A percentile compares a stretch with the other conserved stretches of the same genome.
These are phyloP conservation scores for Protonemura montana DNA, from an alignment of 2,888 invertebrate species.

Conservation along the genomic window DNA sequence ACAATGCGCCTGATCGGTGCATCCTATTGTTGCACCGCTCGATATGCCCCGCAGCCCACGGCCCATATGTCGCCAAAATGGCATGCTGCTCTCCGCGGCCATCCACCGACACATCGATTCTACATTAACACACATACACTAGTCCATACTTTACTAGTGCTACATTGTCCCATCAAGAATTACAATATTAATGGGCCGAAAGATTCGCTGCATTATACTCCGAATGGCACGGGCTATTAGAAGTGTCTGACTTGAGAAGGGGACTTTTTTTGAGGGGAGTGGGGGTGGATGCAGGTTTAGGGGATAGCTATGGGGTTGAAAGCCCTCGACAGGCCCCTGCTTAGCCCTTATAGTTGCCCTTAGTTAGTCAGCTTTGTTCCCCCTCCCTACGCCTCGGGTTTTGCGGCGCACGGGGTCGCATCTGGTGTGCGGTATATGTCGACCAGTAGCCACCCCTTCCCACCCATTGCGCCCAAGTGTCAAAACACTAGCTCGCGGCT, in stretches of 20 bases:
- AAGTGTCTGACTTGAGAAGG: constrained; percentile 34
- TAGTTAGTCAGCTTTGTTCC: constrained; percentile 32
- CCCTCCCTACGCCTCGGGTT: neutral
- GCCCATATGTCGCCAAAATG: neutral
- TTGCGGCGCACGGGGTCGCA: constrained; percentile 18
- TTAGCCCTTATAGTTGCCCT: constrained; percentile 27
- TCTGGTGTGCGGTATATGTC: constrained; percentile 35
- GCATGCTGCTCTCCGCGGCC: neutral
- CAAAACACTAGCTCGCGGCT: constrained; percentile 35
- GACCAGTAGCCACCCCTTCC: neutral
- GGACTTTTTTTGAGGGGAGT: neutral
- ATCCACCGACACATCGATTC: constrained; percentile 46
- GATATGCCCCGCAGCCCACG: neutral
- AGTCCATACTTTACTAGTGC: constrained; percentile 18
- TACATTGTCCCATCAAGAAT: constrained; percentile 44
- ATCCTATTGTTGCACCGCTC: neutral
- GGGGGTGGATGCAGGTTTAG: constrained; percentile 26
- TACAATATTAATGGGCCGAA: constrained; percentile 48
- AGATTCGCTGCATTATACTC: constrained; percentile 39
- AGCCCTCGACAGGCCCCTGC: constrained; percentile 22
- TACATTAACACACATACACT: constrained; percentile 45
- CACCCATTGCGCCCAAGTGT: neutral
- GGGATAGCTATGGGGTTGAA: neutral
- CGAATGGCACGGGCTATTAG: constrained; percentile 41
- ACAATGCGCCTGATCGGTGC: neutral